These are phyloP conservation scores for Theodoxus fluviatilis DNA, from an alignment of 2,888 invertebrate species.

Conservation along the genomic window DNA sequence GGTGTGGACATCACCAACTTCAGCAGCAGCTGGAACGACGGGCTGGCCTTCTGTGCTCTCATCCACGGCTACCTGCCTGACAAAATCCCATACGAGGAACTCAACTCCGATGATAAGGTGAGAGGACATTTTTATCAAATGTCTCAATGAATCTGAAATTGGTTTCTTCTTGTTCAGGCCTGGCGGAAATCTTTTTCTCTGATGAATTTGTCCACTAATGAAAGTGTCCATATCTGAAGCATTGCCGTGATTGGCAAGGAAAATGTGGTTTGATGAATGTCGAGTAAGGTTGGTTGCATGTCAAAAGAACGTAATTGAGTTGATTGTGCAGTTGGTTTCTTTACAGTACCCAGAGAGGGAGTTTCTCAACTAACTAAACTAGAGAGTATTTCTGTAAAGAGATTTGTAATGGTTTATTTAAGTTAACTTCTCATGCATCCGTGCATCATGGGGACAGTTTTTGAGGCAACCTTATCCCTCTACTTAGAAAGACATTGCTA, in stretches of 20 bases:
- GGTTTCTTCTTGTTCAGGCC: not conserved
- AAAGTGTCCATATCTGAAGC: not conserved
- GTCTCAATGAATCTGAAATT: not conserved
- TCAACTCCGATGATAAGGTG: slow-evolving; percentile 74
- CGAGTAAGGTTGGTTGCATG: too few species aligned
- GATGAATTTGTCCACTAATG: not conserved
- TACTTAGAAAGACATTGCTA: too few species aligned
- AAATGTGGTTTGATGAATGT: too few species aligned
- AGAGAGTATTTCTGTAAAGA: too few species aligned
- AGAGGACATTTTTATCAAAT: not conserved
- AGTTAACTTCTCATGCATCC: too few species aligned
- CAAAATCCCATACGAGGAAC: slow-evolving; percentile 80
- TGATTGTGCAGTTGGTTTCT: too few species aligned
- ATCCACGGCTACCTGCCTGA: slow-evolving; percentile 89
- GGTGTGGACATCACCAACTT: slow-evolving; percentile 93
- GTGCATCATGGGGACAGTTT: too few species aligned
- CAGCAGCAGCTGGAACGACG: slow-evolving; percentile 96
- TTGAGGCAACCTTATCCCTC: too few species aligned
- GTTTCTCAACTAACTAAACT: too few species aligned
- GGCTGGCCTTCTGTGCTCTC: slow-evolving; percentile 87
- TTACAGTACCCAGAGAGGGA: too few species aligned
- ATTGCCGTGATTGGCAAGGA: not conserved
- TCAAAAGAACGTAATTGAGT: too few species aligned
- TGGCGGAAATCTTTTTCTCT: not conserved
- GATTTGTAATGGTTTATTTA: too few species aligned